phyloP scores from a whole-genome alignment of 1,140 invertebrate genomes.

The Megathymus violae region DNA sequence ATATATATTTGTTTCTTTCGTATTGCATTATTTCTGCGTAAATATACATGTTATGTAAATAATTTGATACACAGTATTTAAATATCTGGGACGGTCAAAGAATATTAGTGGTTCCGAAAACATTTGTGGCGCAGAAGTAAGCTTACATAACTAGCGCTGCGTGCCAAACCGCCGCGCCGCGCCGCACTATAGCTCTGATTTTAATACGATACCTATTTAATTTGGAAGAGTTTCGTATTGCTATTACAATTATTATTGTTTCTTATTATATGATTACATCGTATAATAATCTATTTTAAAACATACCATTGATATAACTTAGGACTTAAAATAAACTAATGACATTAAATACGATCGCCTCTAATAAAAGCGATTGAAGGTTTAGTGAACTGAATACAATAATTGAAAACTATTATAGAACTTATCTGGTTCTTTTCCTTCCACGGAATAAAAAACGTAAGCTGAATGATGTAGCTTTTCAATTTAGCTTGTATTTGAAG shows the following conservation, averaged over 20 bases:
- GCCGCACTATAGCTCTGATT: conserved; percentile 1
- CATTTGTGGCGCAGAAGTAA: conserved; percentile 4
- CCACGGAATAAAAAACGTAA: conserved; percentile 2
- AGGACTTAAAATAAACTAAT: too few relatives aligned
- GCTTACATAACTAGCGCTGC: conserved; percentile 16
- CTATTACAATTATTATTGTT: not conserved
- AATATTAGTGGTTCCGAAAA: not conserved
- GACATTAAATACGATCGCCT: too few relatives aligned
- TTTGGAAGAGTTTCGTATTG: conserved; percentile 4
- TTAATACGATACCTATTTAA: conserved; percentile 3
- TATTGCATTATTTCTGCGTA: too few relatives aligned
- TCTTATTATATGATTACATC: too few relatives aligned
- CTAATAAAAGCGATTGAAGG: too few relatives aligned
- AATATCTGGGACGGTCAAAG: too few relatives aligned
- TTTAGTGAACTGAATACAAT: too few relatives aligned
- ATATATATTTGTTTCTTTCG: too few relatives aligned
- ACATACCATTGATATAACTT: too few relatives aligned
- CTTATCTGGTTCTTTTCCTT: not conserved
- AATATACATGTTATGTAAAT: too few relatives aligned
- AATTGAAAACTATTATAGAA: conserved; percentile 13
- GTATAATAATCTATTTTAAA: too few relatives aligned
- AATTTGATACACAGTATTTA: too few relatives aligned
- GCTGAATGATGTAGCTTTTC: conserved; percentile 17
- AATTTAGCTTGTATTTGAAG: conserved; percentile 17
- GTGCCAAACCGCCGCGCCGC: conserved; percentile 13